Evolutionary conservation across 2,888 invertebrate species (phyloP), one percentile per base, ranked within the genome.

Genomic region (Ceraclea dissimilis): DNA sequence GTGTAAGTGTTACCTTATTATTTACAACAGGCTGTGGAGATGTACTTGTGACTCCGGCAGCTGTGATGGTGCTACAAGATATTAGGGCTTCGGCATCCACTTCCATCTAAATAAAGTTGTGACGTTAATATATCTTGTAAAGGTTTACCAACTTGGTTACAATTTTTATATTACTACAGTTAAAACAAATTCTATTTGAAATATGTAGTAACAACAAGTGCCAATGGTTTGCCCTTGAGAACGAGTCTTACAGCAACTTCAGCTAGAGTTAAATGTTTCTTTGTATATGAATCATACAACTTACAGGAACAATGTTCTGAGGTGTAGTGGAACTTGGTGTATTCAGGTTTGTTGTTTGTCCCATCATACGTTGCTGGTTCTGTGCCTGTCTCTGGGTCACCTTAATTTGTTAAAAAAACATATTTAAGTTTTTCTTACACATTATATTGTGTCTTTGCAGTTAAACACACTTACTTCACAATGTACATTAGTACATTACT

Each of bases 371-470:
- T 54, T 76, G 76, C 61, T 76, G 78, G 58, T 71, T 77, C 56
- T 77, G 78, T 59, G 77, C 69, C 56, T 77, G 78, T 59, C 78
- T 69, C 64, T 78, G 78, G 1, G 78, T 73, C 2, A 78, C 78
- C 78, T 78, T 55, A 8, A 60, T 31, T 8, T 31, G n/a, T 31
- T 31, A 31, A 31, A 46, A 6, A 31, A 31, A 31, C 31, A 31
- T 11, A 6, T 8, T 31, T 6, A 31, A 31, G 31, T 31, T 8
- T 31, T 6, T 6, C 31, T 8, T 8, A 31, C 11, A 31, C 31
- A 31, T 31, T 31, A 11, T 8, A 31, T 11, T 8, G 31, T 31
- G 31, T 6, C n/a, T n/a, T n/a, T n/a, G n/a, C n/a, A n/a, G n/a
- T n/a, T n/a, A n/a, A n/a, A n/a, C n/a, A n/a, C n/a, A n/a, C n/a